Base-by-base conservation (phyloP, 2,888 invertebrate genomes). In the Sarcophaga carnaria region DNA sequence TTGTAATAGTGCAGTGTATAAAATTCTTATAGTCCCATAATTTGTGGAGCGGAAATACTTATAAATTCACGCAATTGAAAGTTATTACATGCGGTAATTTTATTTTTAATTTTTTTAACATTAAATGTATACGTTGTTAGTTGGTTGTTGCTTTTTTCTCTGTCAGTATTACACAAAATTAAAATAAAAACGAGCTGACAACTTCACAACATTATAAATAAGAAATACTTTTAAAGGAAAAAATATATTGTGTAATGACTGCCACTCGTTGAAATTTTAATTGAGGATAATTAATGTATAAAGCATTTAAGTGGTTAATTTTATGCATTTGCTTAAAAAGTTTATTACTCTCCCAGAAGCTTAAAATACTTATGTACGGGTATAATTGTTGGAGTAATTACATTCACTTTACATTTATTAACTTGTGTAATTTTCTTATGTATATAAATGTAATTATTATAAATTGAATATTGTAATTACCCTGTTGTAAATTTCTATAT, bases 31-130 rank as follows among this genome's bases (percentile, higher is more conserved):
- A 10, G 37, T 37, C 37, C 74, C 66, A 70, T 64, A 70, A 49
- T 85, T 79, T 86, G 75, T 86, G 66, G 83, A 83, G 86, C 83
- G 80, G 75, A 82, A 86, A 63, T 69, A 83, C 86, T 86, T 83
- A 66, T 76, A 79, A 80, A 76, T 71, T 82, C 79, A 86, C 76
- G 86, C 80, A 83, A 80, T 80, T 86, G 80, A 72, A 83, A 80
- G 76, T 74, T 83, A 69, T 72, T 76, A 72, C 79, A 69, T 67
- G 63, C 22, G n/a, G 70, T 49, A 37, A 37, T 37, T 37, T 37
- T 78, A 1, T 27, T 64, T 72, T 22, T 4, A 72, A 60, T 67
- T 6, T 47, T 12, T 62, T 71, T 66, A 64, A 60, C 11, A 45
- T 64, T 77, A 70, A 72, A 22, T 69, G 4, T 74, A 37, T 37